phyloP scores from a whole-genome alignment of 2,888 invertebrate genomes.

The Coenonympha arcania region DNA sequence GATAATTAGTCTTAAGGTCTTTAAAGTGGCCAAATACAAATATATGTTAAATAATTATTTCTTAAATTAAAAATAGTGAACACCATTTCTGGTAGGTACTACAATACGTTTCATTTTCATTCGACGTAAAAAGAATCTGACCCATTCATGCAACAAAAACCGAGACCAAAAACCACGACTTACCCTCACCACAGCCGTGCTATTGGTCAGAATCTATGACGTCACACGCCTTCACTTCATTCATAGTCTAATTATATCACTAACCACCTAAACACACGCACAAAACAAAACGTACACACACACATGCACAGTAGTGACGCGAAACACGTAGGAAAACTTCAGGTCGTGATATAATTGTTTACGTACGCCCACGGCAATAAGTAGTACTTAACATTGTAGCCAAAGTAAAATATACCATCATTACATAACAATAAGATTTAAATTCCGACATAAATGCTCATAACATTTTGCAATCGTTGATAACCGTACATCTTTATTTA shows the following conservation, averaged over 20 bases:
- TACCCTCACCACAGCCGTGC: constrained; percentile 5
- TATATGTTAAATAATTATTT: too few species aligned
- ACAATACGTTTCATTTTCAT: too few species aligned
- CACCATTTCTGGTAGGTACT: too few species aligned
- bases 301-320: constrained; percentile 26
- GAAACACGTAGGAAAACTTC: constrained; percentile 37
- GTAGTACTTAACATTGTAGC: not conserved
- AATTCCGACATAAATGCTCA: not conserved
- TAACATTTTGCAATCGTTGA: not conserved
- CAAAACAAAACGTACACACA: constrained; percentile 15
- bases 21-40: too few species aligned
- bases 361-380: constrained; percentile 28
- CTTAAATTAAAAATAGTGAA: too few species aligned
- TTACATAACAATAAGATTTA: not conserved
- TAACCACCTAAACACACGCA: constrained; percentile 19
- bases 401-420: constrained; percentile 10
- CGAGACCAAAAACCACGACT: constrained; percentile 6
- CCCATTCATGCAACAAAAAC: not conserved
- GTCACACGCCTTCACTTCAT: constrained; percentile 38
- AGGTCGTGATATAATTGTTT: constrained; percentile 37
- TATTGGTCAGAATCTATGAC: constrained; percentile 31
- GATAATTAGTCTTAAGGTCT: too few species aligned
- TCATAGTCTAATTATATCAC: constrained; percentile 42
- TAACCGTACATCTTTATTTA: constrained; percentile 14
- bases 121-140: not conserved